A percentile compares a stretch with the other conserved stretches of the same genome.
Conservation (phyloP, 2,113 vertebrate species). For the Eretmochelys imbricata region DNA sequence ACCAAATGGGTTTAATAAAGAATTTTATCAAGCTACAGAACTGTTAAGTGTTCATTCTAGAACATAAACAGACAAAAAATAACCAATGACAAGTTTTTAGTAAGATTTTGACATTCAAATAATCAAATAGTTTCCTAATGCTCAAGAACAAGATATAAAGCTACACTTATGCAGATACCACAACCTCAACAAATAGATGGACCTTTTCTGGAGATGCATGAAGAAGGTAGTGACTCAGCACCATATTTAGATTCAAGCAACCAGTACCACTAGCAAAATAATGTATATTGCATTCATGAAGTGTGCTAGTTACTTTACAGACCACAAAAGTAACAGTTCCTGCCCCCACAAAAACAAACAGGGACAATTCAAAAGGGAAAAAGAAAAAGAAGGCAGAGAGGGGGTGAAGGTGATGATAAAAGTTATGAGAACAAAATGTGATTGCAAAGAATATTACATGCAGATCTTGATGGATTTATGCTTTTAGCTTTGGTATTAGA, state of each 20-base stretch:
- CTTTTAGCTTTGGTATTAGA: not conserved
- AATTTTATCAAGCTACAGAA: not conserved
- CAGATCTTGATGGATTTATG: not conserved
- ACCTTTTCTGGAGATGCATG: not conserved
- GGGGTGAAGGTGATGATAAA: not conserved
- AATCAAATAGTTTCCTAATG: not conserved
- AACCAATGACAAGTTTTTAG: not conserved
- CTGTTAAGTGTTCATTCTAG: not conserved
- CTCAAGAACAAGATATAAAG: not conserved
- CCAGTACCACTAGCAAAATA: not conserved
- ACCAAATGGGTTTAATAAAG: not conserved
- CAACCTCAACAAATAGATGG: accelerated
- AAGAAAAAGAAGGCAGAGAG: not conserved
- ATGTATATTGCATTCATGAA: not conserved
- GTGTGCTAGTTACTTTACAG: not conserved
- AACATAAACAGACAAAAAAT: not conserved
- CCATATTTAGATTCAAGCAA: not conserved
- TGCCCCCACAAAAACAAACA: not conserved
- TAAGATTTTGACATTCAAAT: not conserved
- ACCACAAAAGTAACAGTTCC: not conserved
- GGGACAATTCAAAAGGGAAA: not conserved
- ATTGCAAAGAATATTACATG: not conserved
- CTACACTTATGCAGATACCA: not conserved
- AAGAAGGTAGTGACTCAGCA: not conserved
- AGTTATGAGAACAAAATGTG: not conserved